Evolutionary conservation across 2,797 vertebrate species (phyloP), one percentile per base, ranked within the genome.

Genomic region (Chaenodraco wilsoni): DNA sequence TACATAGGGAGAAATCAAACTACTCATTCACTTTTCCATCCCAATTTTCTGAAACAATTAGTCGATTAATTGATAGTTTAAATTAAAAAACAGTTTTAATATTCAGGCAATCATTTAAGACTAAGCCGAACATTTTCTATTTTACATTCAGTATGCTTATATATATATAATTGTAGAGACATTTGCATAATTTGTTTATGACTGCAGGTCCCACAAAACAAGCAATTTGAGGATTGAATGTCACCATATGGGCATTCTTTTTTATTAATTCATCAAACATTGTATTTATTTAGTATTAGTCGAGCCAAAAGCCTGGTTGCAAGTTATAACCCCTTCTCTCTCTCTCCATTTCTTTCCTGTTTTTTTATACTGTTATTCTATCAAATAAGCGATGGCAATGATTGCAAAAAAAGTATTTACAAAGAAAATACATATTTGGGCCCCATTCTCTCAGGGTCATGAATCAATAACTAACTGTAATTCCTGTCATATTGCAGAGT

Each of bases 391-490:
- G 8, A 37, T 37, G 27, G 13, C 21, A 15, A 31, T 3, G 31
- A 6, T 37, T 37, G 33, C 33, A 37, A 37, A 37, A 37, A 37
- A 9, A 16, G 6, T 46, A 46, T 46, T 46, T 46, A 16, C 16
- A 46, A 46, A 46, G 9, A 46, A 16, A 60, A 46, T 3, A 6
- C 13, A 27, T 61, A 27, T 61, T 15, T n/a, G 16, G 16, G 56
- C 16, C 50, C n/a, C 17, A 19, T 44, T 70, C 2, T 33, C 59
- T 54, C 37, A 27, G 21, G 8, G 14, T 23, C 12, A 3, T 33
- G 14, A 64, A 40, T 46, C 54, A 60, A 17, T 41, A 56, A 61
- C 23, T 15, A 8, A 33, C 41, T 72, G 9, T 16, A n/a, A 65
- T 52, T 15, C 11, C 55, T 54, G 27, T 7, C 6, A 3, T 56